A percentile compares a stretch with the other conserved stretches of the same genome.
These are phyloP conservation scores for Sinocyclocheilus anshuiensis DNA, from an alignment of 2,113 vertebrate genomes.

Conservation along the genomic window DNA sequence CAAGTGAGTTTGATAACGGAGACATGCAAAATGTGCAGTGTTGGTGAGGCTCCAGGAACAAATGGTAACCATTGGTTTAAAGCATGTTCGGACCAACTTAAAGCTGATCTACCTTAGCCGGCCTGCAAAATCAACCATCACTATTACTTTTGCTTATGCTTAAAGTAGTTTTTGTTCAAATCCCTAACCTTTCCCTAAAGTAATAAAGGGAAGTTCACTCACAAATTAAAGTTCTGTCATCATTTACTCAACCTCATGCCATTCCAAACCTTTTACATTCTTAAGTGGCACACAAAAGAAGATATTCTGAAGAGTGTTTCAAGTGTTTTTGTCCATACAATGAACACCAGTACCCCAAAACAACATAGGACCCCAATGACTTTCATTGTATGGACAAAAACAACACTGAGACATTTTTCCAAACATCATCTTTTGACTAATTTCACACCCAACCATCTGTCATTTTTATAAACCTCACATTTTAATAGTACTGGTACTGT, in stretches of 20 bases:
- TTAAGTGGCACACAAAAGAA: not conserved
- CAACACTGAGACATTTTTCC: not conserved
- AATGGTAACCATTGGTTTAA: not conserved
- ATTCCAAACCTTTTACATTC: not conserved
- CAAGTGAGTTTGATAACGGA: no score
- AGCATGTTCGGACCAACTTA: not conserved
- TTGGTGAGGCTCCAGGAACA: not conserved
- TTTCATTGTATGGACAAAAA: not conserved
- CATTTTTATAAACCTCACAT: not conserved
- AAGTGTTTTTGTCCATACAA: not conserved
- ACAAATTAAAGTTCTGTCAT: not conserved
- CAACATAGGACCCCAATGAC: not conserved
- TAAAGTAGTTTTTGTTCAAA: no score
- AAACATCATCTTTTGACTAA: not conserved
- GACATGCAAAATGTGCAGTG: no score
- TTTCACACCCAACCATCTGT: constrained; percentile 14
- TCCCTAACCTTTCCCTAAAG: no score
- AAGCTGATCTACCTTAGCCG: not conserved
- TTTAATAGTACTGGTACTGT: not conserved
- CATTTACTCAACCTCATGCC: not conserved
- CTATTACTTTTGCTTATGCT: no score
- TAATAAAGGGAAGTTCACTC: no score
- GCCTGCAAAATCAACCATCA: no score
- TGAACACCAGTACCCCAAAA: not conserved
- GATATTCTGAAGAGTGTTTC: not conserved